Base-by-base conservation (phyloP, 2,113 vertebrate species). In the Talpa occidentalis region DNA sequence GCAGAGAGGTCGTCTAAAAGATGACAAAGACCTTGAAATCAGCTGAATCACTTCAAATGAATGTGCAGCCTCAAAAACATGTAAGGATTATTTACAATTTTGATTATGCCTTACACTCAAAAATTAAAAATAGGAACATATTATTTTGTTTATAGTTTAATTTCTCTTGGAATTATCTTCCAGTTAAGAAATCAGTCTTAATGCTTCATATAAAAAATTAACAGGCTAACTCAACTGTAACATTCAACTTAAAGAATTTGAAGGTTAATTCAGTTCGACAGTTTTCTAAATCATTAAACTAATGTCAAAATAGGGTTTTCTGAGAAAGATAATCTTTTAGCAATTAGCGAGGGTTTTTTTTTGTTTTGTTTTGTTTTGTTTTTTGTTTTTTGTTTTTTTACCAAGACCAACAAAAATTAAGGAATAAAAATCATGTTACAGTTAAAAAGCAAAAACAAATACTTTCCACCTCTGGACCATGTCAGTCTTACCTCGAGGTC, bases 1-100 rank as follows among this genome's bases (percentile, higher is more conserved):
- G 99, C 93, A 99, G 98, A 9, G 99, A 99, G 10, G 98, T 98
- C 6, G 99, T 99, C 99, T 99, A 80, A 66, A 97, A 97, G 72
- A 62, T 2, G 59, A 95, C 76, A 90, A 15, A 85, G 7, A 90
- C 79, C 40, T 54, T 88, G 82, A 93, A 37, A 64, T 37, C 67
- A 28, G 16, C n/a, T 14, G 10, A 87, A 21, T 72, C 42, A 59
- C 64, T 52, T 52, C 15, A n/a, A 30, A 21, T 32, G 2, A 35
- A 35, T 22, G 28, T 1, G 17, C 3, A 54, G 42, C 44, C 74
- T 82, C 70, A 52, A 40, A 91, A 15, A 28, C 12, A 16, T 85
- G 40, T 47, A 35, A 30, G 32, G 24, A 15, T 30, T 67, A 32
- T 24, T 15, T 56, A 32, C 44, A 82, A 26, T 52, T 49, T 0